Conservation (phyloP, 2,113 vertebrate genomes). For the Actinemys pallida region DNA sequence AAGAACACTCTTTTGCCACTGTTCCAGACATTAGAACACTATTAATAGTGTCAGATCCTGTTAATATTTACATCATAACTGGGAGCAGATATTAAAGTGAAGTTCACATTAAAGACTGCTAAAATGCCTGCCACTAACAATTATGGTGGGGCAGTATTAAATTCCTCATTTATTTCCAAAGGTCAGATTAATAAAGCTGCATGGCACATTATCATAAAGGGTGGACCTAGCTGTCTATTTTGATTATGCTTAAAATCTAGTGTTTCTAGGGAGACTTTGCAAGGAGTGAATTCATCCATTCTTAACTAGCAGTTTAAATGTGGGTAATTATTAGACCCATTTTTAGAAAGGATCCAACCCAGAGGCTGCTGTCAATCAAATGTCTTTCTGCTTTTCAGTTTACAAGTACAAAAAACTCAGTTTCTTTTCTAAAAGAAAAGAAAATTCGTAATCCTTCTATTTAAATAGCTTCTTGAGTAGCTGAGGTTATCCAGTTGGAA, state of each 20-base stretch:
- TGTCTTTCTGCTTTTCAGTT: constrained; percentile 39
- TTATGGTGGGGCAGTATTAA: constrained; percentile 79
- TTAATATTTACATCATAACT: constrained; percentile 72
- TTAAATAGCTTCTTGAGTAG: neutral
- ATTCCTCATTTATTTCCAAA: constrained; percentile 82
- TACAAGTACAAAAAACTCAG: neutral
- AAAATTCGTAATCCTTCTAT: neutral
- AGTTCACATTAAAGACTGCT: constrained; percentile 80
- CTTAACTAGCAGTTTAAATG: constrained; percentile 39
- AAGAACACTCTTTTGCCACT: neutral
- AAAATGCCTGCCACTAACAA: constrained; percentile 83
- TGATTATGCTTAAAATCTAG: constrained; percentile 76
- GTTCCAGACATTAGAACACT: constrained; percentile 8
- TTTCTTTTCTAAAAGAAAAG: neutral
- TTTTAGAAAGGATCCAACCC: neutral
- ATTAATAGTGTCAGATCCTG: constrained; percentile 62
- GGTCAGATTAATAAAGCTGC: constrained; percentile 87
- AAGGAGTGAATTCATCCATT: constrained; percentile 52
- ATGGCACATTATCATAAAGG: constrained; percentile 86
- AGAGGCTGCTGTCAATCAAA: constrained; percentile 23
- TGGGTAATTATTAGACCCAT: constrained; percentile 27
- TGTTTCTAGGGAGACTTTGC: constrained; percentile 62
- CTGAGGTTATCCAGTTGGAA: neutral
- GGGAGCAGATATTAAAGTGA: constrained; percentile 78
- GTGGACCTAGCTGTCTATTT: constrained; percentile 82